Conservation (phyloP, 2,797 vertebrate species). For the Oreochromis mossambicus region DNA sequence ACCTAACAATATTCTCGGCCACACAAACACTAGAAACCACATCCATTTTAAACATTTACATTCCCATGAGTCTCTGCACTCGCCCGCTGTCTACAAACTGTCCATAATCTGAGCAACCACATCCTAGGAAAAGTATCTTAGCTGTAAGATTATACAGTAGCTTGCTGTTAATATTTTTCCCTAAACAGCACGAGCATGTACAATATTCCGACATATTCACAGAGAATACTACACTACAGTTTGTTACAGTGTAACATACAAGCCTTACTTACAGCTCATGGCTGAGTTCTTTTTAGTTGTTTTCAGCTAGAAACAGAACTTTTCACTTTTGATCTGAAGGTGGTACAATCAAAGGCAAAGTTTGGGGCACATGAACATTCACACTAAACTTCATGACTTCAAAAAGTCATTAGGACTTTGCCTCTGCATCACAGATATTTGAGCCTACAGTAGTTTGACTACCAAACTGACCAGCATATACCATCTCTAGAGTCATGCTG, state of each 20-base stretch:
- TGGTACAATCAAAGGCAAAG: neutral
- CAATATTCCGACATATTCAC: neutral
- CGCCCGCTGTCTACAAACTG: neutral
- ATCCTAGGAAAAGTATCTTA: neutral
- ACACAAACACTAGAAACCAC: neutral
- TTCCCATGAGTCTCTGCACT: neutral
- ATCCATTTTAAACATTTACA: neutral
- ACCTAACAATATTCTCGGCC: neutral
- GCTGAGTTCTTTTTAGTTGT: neutral
- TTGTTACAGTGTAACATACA: neutral
- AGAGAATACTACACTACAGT: neutral
- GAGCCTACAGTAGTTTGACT: neutral
- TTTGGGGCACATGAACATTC: neutral
- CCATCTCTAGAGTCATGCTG: neutral
- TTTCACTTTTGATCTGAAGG: neutral
- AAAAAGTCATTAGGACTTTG: neutral
- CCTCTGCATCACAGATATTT: neutral
- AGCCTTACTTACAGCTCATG: neutral
- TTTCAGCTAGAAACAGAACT: neutral
- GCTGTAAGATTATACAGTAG: neutral
- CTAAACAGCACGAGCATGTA: neutral
- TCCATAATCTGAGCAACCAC: neutral
- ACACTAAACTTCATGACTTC: neutral
- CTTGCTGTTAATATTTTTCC: neutral
- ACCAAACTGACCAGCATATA: neutral